Conservation (phyloP, 2,113 vertebrate species). For the Talpa occidentalis region DNA sequence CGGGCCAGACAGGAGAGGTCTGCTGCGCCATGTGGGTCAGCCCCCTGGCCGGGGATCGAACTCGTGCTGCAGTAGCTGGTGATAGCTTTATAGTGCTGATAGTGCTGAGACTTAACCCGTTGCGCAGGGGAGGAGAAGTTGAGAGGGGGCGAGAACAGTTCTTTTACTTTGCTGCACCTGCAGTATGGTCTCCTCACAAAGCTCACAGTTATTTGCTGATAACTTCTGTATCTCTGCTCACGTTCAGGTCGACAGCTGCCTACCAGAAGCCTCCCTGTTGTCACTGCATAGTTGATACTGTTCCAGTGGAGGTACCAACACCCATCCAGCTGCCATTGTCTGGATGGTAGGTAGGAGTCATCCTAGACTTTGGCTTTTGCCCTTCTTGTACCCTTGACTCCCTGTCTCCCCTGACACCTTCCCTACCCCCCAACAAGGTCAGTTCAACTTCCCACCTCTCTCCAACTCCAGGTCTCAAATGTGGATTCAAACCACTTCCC, state of each 20-base stretch:
- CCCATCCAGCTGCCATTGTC: too few species aligned
- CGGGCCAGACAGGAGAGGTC: too few species aligned
- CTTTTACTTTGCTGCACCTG: background rate
- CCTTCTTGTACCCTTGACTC: too few species aligned
- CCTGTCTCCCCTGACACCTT: too few species aligned
- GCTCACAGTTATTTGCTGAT: background rate
- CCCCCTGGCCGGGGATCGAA: too few species aligned
- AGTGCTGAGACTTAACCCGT: too few species aligned
- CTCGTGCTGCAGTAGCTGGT: too few species aligned
- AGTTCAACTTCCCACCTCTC: background rate
- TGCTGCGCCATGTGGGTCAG: too few species aligned
- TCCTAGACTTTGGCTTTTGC: background rate
- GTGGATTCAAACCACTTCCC: rapidly evolving
- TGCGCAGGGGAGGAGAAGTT: too few species aligned
- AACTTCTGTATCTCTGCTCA: background rate
- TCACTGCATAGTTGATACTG: background rate
- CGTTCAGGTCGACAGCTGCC: background rate
- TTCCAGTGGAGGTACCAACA: background rate
- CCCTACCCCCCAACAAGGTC: background rate
- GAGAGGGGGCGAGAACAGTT: too few species aligned
- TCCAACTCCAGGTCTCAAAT: background rate
- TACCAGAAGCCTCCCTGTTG: background rate
- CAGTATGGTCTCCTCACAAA: background rate
- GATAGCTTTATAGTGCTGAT: too few species aligned
- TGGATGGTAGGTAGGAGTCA: background rate